Base-by-base conservation (phyloP, 1,140 invertebrate genomes). In the Bacillus rossius region DNA sequence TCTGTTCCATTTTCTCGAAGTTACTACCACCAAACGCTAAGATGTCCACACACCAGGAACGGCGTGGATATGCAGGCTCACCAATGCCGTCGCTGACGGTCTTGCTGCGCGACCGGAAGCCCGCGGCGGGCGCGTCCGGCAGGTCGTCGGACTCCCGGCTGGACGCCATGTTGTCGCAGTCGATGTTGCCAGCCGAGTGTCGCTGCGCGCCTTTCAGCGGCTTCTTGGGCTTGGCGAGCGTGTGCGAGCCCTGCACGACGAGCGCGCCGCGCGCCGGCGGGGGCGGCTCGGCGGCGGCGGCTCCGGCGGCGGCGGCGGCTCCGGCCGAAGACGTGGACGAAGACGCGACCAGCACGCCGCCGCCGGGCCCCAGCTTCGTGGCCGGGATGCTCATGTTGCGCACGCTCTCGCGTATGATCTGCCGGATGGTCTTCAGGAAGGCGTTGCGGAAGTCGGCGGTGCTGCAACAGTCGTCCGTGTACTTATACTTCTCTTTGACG, bases 381-480 rank as follows among this genome's bases (percentile, higher is more conserved):
- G 85, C 84, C 58, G 93, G 92, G 75, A 96, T 90, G 67, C 88
- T 93, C 92, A 95, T 96, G 68, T 95, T 95, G 62, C 92, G 82
- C 10, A 96, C 93, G 56, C 91, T 93, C 74, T 98, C 95, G 55
- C 94, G 82, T 60, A 98, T 98, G 41, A 96, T 97, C 77, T 97
- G 94, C 51, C 94, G 82, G 64, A 98, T 97, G 45, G 94, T 96
- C 74, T 94, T 94, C 61, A 98, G 81, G 80, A 98, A 97, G 62
- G 93, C 92, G 73, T 96, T 95, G 64, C 95, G 86, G 73, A 96
- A 96, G 71, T 97, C 94, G 52, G 86, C 86, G 25, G 94, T 96
- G 73, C 94, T 96, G 73, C 14, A 79, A 71, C 29, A 34, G 29
- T n/a, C 29, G 29, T 10, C 5, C 29, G 29, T 10, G 10, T 10